Evolutionary conservation across 2,888 invertebrate species (phyloP), one percentile per base, ranked within the genome.

Genomic region (Pandemis corylana): DNA sequence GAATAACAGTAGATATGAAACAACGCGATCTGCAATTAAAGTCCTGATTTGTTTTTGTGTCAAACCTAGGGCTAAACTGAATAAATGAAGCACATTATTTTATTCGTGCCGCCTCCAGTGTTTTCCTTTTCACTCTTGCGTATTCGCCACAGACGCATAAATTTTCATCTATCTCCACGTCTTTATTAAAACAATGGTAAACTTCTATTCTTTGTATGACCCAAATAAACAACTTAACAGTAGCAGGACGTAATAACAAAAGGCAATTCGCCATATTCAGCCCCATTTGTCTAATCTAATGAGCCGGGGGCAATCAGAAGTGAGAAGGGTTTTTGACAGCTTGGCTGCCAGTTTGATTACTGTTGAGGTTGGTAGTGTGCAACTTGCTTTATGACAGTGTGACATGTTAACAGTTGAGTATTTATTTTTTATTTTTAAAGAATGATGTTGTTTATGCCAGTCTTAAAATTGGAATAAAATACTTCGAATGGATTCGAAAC

Each of bases 171-270:
- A 56, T 56, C 51, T 53, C 15, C 20, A 9, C 15, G 7, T 56
- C 13, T 56, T 15, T 5, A 15, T 5, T 59, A 59, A 59, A 59
- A 59, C 28, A 59, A 59, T 59, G 59, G 4, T 59, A 28, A 59
- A 28, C 28, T 56, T 36, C 36, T 62, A 41, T 62, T 62, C 62
- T 13, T 42, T 36, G 49, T 51, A 46, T 64, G 64, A 66, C 65
- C 65, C 65, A 66, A 36, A 66, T 66, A 28, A 66, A 66, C 36
- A 65, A 65, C 15, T 65, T 44, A 46, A 64, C 46, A 65, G 44
- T 44, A n/a, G 42, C 62, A 41, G 12, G 7, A 7, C 9, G 36
- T 62, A 62, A 62, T 62, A 62, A 62, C 62, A 62, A 42, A 62
- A 42, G 42, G 36, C 41, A 62, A 42, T 61, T 28, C 59, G n/a